Base-by-base conservation (phyloP, 2,113 vertebrate species). In the Physeter macrocephalus region DNA sequence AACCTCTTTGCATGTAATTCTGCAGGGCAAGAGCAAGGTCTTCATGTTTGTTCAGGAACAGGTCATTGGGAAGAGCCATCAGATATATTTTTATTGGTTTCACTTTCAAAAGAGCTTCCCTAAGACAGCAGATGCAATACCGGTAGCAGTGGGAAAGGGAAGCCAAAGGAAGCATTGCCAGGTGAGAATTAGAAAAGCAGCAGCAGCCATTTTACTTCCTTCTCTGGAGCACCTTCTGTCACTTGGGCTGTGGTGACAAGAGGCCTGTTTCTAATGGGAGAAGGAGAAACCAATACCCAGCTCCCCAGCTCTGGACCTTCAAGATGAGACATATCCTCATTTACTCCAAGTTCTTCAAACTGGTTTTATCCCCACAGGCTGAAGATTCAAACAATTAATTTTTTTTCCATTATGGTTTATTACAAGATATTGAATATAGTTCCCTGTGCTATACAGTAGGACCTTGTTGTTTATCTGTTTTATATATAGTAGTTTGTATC, bases 41-140 rank as follows among this genome's bases (percentile, higher is more conserved):
- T 94, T 80, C 52, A n/a, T 21, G 27, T 84, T 92, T 43, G 31
- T 62, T 90, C n/a, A 77, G 82, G 52, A 80, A 62, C 13, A 90
- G 54, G 54, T 90, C 90, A 52, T 31, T 20, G 31, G 59, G 41
- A 83, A 81, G 71, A 93, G 71, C 31, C 25, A 29, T 90, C 64
- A 61, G 49, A 77, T 52, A 14, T n/a, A 23, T 92, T 71, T 90
- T 85, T 29, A 77, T 78, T 95, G 94, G 69, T 82, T 93, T 96
- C 69, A 8, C 27, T 82, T 95, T 78, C 13, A 18, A 93, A 92
- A 82, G 72, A 49, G 12, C 75, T 88, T 85, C 23, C 39, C 80
- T 77, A 27, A 39, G 62, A 64, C 25, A 43, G 8, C 31, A 75
- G 46, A 18, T 77, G n/a, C 29, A 18, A 1, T 18, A 1, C 54